These are phyloP conservation scores for Prosapia bicincta DNA, from an alignment of 2,888 invertebrate species.

Conservation along the genomic window DNA sequence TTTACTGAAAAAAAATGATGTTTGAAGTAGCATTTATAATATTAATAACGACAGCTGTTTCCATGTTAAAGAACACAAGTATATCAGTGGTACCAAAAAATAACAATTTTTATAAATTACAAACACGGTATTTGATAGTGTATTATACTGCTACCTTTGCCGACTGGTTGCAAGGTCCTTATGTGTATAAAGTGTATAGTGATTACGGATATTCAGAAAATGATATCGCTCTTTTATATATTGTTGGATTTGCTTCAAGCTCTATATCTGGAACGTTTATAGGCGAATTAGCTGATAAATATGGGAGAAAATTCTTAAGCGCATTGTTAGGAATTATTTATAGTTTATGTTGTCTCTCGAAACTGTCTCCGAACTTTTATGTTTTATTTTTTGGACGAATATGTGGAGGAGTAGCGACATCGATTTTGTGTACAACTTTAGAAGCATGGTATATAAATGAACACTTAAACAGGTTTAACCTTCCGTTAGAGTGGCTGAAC, in stretches of 20 bases:
- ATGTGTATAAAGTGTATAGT: slow-evolving; percentile 55
- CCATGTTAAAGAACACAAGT: slow-evolving; percentile 8
- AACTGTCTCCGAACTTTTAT: slow-evolving; percentile 35
- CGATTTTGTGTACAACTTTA: slow-evolving; percentile 56
- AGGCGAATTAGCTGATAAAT: slow-evolving; percentile 53
- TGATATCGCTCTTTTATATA: slow-evolving; percentile 55
- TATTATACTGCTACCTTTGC: slow-evolving; percentile 55
- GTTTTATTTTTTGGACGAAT: slow-evolving; percentile 51
- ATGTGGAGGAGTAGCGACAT: slow-evolving; percentile 56
- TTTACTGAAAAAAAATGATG: slow-evolving; percentile 8
- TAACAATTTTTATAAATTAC: slow-evolving; percentile 44
- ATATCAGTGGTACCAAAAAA: slow-evolving; percentile 9
- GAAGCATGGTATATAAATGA: slow-evolving; percentile 60
- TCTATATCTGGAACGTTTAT: slow-evolving; percentile 54
- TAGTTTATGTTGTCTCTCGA: slow-evolving; percentile 43
- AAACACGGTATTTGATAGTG: slow-evolving; percentile 51
- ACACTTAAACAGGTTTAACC: slow-evolving; percentile 53
- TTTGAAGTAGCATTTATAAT: slow-evolving; percentile 6
- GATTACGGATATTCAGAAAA: slow-evolving; percentile 54
- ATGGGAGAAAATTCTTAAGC: slow-evolving; percentile 54
- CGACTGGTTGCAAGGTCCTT: slow-evolving; percentile 60
- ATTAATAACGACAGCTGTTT: slow-evolving; percentile 4
- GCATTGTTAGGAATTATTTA: slow-evolving; percentile 49
- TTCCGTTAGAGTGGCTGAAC: slow-evolving; percentile 55
- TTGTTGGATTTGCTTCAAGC: slow-evolving; percentile 55